Percentiles rank a stretch among this genome's conserved stretches.
phyloP scores from a whole-genome alignment of 2,797 vertebrate genomes.

The Urosaurus nigricauda region DNA sequence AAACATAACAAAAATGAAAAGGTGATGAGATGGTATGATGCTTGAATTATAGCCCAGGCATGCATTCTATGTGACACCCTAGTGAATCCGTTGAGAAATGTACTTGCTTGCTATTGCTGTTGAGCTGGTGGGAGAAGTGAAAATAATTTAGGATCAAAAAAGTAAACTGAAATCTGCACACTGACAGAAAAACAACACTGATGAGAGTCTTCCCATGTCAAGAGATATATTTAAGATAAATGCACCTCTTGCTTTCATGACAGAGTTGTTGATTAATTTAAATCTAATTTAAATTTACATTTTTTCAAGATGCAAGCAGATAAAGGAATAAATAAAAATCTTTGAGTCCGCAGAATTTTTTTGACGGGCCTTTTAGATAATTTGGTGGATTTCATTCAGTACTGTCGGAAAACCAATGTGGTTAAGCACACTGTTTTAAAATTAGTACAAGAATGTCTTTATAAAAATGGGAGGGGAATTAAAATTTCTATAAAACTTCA shows the following conservation, averaged over 20 bases:
- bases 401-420: not conserved
- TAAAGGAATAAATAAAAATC: not conserved
- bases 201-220: not conserved
- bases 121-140: not conserved
- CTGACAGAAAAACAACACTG: not conserved
- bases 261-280: not conserved
- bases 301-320: not conserved
- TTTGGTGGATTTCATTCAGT: not conserved
- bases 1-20: constrained; percentile 15
- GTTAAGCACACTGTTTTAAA: not conserved
- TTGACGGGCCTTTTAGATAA: not conserved
- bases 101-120: too few species aligned
- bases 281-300: not conserved
- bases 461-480: not conserved
- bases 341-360: not conserved
- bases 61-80: not conserved
- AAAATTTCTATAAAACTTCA: not conserved
- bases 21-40: not conserved
- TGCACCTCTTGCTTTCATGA: not conserved
- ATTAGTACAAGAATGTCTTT: not conserved
- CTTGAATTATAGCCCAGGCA: not conserved
- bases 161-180: not conserved
- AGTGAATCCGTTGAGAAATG: too few species aligned
- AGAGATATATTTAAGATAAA: not conserved
- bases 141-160: not conserved